Conservation (phyloP, 2,797 vertebrate species). For the Mormyrus proboscirostris region DNA sequence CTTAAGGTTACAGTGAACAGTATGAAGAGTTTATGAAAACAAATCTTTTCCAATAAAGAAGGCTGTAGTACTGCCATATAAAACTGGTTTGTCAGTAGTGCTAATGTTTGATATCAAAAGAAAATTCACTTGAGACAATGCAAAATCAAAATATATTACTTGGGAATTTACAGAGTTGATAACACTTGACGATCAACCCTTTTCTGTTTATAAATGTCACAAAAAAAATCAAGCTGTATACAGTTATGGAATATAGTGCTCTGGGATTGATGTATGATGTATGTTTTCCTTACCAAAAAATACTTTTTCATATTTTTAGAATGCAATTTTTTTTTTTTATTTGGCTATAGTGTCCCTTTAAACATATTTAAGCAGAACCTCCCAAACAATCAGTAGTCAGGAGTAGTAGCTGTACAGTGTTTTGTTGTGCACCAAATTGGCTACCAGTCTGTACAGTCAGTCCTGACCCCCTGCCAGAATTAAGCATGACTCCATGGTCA, state of each 20-base stretch:
- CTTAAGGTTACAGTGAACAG: not conserved
- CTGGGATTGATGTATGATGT: not conserved
- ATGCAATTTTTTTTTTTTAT: not conserved
- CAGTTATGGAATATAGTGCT: not conserved
- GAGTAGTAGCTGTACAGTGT: not conserved
- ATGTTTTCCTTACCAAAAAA: not conserved
- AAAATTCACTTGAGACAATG: not conserved
- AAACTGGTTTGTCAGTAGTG: not conserved
- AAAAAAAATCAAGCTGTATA: not conserved
- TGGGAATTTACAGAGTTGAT: not conserved
- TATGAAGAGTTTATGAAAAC: not conserved
- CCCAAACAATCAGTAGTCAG: not conserved
- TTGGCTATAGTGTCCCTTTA: not conserved
- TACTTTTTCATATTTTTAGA: not conserved
- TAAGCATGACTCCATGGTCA: not conserved
- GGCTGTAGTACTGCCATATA: not conserved
- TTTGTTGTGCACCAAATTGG: not conserved
- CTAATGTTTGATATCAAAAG: not conserved
- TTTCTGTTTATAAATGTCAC: not conserved
- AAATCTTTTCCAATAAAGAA: not conserved
- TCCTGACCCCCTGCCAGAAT: not conserved
- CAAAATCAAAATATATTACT: not conserved
- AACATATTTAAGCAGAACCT: not conserved
- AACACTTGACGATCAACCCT: not conserved
- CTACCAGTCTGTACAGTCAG: not conserved